Percentiles rank a stretch among this genome's conserved stretches.
Evolutionary conservation across 2,113 vertebrate genomes (phyloP).

Genomic region (Lampris megalopsis): DNA sequence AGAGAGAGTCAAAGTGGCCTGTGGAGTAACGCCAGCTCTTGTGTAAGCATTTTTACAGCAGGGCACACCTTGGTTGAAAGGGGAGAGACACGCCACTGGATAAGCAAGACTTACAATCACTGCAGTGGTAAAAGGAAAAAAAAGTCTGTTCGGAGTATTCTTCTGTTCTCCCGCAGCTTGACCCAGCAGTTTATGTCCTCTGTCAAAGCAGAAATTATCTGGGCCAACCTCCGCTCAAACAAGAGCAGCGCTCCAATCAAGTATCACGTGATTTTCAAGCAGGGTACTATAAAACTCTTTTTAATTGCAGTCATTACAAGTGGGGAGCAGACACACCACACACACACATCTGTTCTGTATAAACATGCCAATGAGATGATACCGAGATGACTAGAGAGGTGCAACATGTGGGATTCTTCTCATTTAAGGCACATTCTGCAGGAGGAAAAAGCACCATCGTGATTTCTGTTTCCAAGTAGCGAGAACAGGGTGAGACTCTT

Average conservation of each 20-base stretch:
- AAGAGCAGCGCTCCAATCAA: not conserved
- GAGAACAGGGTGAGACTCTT: not conserved
- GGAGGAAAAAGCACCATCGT: not conserved
- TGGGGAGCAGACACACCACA: slow-evolving; percentile 6
- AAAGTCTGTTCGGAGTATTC: not conserved
- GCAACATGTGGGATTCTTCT: not conserved
- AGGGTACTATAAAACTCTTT: slow-evolving; percentile 17
- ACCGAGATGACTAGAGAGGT: not conserved
- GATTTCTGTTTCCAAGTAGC: too few relatives aligned
- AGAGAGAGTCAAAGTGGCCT: slow-evolving; percentile 15
- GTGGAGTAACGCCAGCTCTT: slow-evolving; percentile 57
- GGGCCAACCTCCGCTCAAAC: slow-evolving; percentile 8
- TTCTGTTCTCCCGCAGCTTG: slow-evolving; percentile 11
- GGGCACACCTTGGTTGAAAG: slow-evolving; percentile 54
- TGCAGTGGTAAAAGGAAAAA: slow-evolving; percentile 20
- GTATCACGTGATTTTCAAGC: slow-evolving; percentile 15
- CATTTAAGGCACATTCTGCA: slow-evolving; percentile 9
- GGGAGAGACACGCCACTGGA: slow-evolving; percentile 16
- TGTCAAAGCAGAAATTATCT: slow-evolving; percentile 33
- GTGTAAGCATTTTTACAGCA: slow-evolving; percentile 47
- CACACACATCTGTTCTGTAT: slow-evolving; percentile 1
- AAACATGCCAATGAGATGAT: not conserved
- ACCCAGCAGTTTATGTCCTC: slow-evolving; percentile 9
- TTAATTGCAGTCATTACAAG: slow-evolving; percentile 20
- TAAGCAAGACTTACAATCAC: slow-evolving; percentile 48